Evolutionary conservation across 2,888 invertebrate species (phyloP), one percentile per base, ranked within the genome.

Genomic region (Nephrocerus scutellatus): DNA sequence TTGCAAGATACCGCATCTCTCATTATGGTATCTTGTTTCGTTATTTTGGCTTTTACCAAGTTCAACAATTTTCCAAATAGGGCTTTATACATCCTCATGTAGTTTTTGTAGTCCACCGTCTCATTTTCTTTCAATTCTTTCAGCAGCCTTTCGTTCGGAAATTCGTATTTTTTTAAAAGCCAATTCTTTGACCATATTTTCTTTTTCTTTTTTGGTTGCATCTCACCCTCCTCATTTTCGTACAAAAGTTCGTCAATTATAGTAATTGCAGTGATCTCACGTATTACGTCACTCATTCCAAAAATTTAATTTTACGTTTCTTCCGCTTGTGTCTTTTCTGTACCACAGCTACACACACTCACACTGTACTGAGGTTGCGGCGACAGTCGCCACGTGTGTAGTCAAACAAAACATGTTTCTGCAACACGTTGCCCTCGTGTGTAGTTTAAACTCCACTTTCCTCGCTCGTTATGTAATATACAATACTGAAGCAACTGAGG

Each of bases 1-100:
- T 50, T 23, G 43, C 48, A 18, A 52, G 31, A 41, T 44, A 51
- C 29, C 46, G 44, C 42, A 40, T 49, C 47, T 36, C 47, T 33
- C 44, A 47, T 49, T 21, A 44, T 38, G 30, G 46, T 51, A 40
- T 46, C 38, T 43, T 42, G 36, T 30, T 40, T 41, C 41, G 41
- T 35, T 34, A 48, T 38, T 22, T 26, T 25, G 32, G 29, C 34
- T 23, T 35, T 35, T 28, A 30, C 25, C 15, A 24, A 33, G 32
- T 32, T 22, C 38, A 36, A 36, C 30, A 31, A 24, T 30, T 37
- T 30, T 37, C 19, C 16, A 31, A 37, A 37, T 22, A n/a, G 13
- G 14, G 24, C 31, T 23, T 37, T n/a, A 20, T 30, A 14, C 20
- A 32, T 28, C 26, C 38, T 31, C 26, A 38, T 25, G 20, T 38